phyloP scores from a whole-genome alignment of 1,140 invertebrate genomes.

The Chironomus tepperi region DNA sequence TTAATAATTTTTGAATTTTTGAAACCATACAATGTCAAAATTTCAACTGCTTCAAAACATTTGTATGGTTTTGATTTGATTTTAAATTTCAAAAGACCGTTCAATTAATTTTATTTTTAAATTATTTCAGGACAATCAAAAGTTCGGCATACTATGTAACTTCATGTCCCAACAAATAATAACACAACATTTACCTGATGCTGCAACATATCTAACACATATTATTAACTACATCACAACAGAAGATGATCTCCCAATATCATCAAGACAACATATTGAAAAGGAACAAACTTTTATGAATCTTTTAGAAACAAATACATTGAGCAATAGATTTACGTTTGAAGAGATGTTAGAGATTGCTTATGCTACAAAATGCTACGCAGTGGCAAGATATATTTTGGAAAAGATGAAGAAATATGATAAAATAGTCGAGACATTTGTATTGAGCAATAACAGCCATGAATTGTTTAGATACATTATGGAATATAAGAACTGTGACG shows the following conservation, averaged over 20 bases:
- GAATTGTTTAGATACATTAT: conserved; percentile 68
- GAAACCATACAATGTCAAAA: too few relatives aligned
- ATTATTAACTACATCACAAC: conserved; percentile 42
- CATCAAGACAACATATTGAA: conserved; percentile 49
- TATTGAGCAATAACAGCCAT: conserved; percentile 48
- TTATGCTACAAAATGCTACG: conserved; percentile 40
- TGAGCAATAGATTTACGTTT: conserved; percentile 47
- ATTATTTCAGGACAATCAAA: conserved; percentile 41
- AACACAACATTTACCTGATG: conserved; percentile 40
- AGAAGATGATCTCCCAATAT: conserved; percentile 32
- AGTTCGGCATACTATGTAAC: conserved; percentile 42
- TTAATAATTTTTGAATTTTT: neutral
- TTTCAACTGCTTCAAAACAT: too few relatives aligned
- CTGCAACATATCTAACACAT: conserved; percentile 38
- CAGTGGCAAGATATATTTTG: conserved; percentile 42
- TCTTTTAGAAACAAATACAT: conserved; percentile 58
- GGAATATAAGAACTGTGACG: conserved; percentile 50
- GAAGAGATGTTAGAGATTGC: conserved; percentile 40
- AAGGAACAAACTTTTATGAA: conserved; percentile 73
- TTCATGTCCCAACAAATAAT: conserved; percentile 44
- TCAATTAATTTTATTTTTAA: conserved; percentile 26
- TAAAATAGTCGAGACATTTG: conserved; percentile 43
- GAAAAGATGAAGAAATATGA: conserved; percentile 40
- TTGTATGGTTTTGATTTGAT: too few relatives aligned
- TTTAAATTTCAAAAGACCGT: neutral